Conservation (phyloP, 2,113 vertebrate genomes). For the Uria aalge region DNA sequence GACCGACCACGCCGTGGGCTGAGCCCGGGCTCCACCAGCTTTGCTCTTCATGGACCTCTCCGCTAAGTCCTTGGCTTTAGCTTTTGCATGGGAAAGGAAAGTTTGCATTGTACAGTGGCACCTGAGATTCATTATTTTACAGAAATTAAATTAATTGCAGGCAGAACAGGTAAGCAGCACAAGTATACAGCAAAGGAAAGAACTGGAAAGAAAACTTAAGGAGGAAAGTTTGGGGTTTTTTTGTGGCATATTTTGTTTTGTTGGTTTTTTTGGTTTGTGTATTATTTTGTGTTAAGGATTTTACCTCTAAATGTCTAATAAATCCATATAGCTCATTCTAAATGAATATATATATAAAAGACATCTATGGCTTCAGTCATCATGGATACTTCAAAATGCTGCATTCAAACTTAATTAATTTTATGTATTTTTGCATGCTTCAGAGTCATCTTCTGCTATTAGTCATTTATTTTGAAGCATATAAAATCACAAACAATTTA, state of each 20-base stretch:
- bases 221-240: background rate
- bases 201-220: background rate
- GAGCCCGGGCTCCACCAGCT: background rate
- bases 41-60: background rate
- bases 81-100: background rate
- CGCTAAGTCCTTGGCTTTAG: background rate
- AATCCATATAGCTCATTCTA: background rate
- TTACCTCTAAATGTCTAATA: background rate
- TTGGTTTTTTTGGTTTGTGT: background rate
- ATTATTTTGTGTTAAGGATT: background rate
- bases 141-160: background rate
- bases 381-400: background rate
- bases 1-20: fast-evolving
- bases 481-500: background rate
- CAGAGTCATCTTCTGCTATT: background rate
- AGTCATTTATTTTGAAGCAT: background rate
- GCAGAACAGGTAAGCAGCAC: background rate
- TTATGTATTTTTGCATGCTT: background rate
- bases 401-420: background rate
- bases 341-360: background rate
- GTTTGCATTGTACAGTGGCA: background rate
- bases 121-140: background rate
- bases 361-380: background rate
- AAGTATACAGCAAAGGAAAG: background rate
- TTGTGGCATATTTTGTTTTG: background rate